Percentiles rank a stretch among this genome's conserved stretches.
Evolutionary conservation across 2,888 invertebrate genomes (phyloP).

Genomic region (Smittia sp.): DNA sequence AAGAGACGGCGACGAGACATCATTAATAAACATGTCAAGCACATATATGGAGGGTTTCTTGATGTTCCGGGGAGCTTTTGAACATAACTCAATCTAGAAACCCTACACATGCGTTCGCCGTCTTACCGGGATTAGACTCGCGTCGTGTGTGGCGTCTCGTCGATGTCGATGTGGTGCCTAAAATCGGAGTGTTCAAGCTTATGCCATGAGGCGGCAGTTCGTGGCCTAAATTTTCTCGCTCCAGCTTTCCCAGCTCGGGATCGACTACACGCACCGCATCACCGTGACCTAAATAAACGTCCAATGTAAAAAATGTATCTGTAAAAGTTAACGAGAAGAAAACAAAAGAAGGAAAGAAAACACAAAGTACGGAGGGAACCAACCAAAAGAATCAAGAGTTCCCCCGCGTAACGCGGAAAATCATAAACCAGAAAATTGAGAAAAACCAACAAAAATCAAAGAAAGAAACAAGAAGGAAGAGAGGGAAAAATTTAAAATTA

Average conservation of each 20-base stretch:
- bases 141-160: slow-evolving; percentile 52
- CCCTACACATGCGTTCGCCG: no score
- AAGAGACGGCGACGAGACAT: background rate
- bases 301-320: slow-evolving; percentile 49
- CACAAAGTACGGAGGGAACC: slow-evolving; percentile 22
- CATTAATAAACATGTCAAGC: background rate
- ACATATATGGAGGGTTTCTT: background rate
- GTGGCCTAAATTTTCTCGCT: slow-evolving; percentile 46
- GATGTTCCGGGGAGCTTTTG: background rate
- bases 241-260: slow-evolving; percentile 58
- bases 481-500: slow-evolving; percentile 38
- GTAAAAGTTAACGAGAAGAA: slow-evolving; percentile 33
- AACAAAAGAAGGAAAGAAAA: background rate
- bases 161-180: slow-evolving; percentile 51
- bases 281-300: slow-evolving; percentile 56
- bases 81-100: no score
- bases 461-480: slow-evolving; percentile 14
- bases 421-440: slow-evolving; percentile 38
- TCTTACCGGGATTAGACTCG: slow-evolving; percentile 45
- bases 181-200: slow-evolving; percentile 48
- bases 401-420: background rate
- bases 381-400: slow-evolving; percentile 6
- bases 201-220: slow-evolving; percentile 49
- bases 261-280: slow-evolving; percentile 59
- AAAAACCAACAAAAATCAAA: slow-evolving; percentile 31